Base-by-base conservation (phyloP, 2,888 invertebrate species). In the Pharmacophagus antenor region DNA sequence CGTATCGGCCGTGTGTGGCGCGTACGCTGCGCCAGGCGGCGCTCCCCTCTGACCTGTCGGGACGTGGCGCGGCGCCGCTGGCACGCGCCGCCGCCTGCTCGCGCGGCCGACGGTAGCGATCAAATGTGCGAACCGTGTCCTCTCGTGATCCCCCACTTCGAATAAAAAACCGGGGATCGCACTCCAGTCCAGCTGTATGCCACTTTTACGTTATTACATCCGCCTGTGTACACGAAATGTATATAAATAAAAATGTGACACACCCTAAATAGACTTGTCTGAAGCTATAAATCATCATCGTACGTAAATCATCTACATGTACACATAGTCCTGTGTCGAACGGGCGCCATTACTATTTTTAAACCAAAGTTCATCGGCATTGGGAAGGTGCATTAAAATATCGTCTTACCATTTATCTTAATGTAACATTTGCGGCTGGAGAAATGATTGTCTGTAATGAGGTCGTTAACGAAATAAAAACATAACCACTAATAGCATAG, bases 41-140 rank as follows among this genome's bases (percentile, higher is more conserved):
- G 37, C 57, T 61, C 78, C 75, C 78, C 77, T 74, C 70, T 69
- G 74, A 73, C 73, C 75, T 70, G 70, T 68, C 70, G 71, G 23
- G 58, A 41, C 22, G 52, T 15, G 47, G 74, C 72, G 72, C 70
- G 70, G 69, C 70, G 71, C 65, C 69, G 68, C 69, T 71, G 71
- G 77, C 78, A 76, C 77, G 75, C 74, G 77, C 71, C 64, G 58
- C 48, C 49, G 54, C 27, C 44, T 27, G 59, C 49, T 59, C 49
- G 25, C 25, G 54, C 37, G 58, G 25, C 42, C 42, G 44, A 59
- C 49, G 54, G 44, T 54, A 21, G 59, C 54, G 54, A 51, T 60
- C 55, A 50, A 55, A 60, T 60, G 55, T 37, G 55, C 50, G 51
- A 51, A 55, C 55, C 55, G 55, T 56, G 55, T 60, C 55, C 60